phyloP scores from a whole-genome alignment of 2,113 vertebrate genomes.

The Silurus glanis region DNA sequence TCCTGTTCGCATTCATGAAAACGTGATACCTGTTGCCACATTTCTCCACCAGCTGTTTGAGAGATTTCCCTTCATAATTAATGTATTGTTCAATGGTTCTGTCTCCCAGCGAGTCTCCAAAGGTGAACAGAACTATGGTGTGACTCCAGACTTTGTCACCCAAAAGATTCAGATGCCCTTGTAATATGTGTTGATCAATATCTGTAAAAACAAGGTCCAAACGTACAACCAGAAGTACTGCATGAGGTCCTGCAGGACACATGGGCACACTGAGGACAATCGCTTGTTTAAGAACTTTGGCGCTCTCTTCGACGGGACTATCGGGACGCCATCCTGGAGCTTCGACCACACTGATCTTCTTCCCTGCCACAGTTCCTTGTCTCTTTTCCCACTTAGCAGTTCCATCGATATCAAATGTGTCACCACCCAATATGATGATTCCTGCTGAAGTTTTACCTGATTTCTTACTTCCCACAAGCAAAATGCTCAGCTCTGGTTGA shows the following conservation, averaged over 20 bases:
- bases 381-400: neutral
- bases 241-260: constrained; percentile 18
- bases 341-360: neutral
- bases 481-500: neutral
- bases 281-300: neutral
- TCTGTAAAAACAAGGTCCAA: neutral
- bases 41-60: constrained; percentile 16
- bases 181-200: neutral
- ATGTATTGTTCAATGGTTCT: neutral
- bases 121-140: constrained; percentile 5
- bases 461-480: neutral
- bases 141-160: neutral
- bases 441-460: neutral
- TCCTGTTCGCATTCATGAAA: neutral
- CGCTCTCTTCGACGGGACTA: neutral
- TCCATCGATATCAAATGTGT: neutral
- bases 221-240: constrained; percentile 7
- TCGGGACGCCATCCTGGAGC: neutral
- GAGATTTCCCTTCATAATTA: neutral
- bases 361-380: neutral
- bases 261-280: neutral
- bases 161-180: neutral
- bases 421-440: neutral
- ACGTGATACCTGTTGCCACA: constrained; percentile 17
- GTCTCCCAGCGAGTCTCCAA: neutral